Evolutionary conservation across 2,797 vertebrate species (phyloP), one percentile per base, ranked within the genome.

Genomic region (Monodelphis domestica): DNA sequence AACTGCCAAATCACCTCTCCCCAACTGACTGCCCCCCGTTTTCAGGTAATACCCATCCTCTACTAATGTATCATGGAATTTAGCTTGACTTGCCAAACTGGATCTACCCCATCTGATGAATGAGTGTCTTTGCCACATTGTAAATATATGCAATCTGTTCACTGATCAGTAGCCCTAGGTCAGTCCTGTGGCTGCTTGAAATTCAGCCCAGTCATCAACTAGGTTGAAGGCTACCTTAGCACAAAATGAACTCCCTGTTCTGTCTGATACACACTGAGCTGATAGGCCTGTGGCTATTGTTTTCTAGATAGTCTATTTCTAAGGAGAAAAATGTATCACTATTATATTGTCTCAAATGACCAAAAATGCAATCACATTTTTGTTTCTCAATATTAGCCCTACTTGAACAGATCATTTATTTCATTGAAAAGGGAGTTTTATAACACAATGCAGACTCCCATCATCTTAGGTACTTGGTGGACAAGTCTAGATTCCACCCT

Each of bases 391-490:
- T 92, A 84, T 89, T 87, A 88, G 50, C 51, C 6, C 26, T 89
- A 0, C 52, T 89, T 89, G 51, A 96, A 94, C 55, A 93, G 78
- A 84, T 12, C 53, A 33, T 90, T 88, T 91, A 33, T 92, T 96
- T 94, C 70, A 84, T 30, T 89, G 38, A 53, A 21, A 94, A 96
- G 12, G 30, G 10, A 90, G 24, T 89, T n/a, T 91, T 14, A 89
- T 28, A 57, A 45, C 45, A 52, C 14, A 51, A 54, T 2, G 51
- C 51, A 53, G 0, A 70, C 30, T 91, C 11, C 26, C 55, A 33
- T 63, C 91, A 89, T n/a, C 70, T 92, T 53, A 91, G 57, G 55
- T 59, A 57, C 5, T 94, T 94, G 93, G 84, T 50, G 53, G 92
- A 92, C 38, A 84, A 84, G 21, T 45, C 38, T 45, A 89, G 4